Conservation (phyloP, 2,113 vertebrate species). For the Xerus inauris region DNA sequence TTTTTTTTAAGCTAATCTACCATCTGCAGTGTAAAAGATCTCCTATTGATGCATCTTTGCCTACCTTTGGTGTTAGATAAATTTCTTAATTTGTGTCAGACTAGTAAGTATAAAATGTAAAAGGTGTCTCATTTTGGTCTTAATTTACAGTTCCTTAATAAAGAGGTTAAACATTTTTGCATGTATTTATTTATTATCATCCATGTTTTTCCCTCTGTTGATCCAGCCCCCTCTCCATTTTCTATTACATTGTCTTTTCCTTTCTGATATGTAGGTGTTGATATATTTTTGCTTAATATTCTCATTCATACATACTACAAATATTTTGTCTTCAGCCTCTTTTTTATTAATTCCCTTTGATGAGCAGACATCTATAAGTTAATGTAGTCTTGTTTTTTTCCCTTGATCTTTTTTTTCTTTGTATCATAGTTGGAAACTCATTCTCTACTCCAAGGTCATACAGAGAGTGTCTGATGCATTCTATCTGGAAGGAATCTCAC, state of each 20-base stretch:
- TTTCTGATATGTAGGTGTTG: neutral
- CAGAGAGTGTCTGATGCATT: neutral
- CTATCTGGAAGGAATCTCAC: conserved; percentile 13
- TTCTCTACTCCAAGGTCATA: neutral
- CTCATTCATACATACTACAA: neutral
- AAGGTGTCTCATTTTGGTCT: neutral
- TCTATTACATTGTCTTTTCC: neutral
- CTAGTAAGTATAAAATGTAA: conserved; percentile 7
- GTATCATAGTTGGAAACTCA: neutral
- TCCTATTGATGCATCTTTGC: neutral
- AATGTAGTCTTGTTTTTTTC: neutral
- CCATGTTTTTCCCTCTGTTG: neutral
- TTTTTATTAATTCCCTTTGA: neutral
- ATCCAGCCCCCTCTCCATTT: neutral
- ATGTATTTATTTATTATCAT: neutral
- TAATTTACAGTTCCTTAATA: conserved; percentile 37
- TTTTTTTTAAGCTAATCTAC: neutral
- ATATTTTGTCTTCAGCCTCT: neutral
- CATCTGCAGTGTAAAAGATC: neutral
- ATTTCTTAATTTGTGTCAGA: conserved; percentile 5
- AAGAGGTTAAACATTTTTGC: neutral
- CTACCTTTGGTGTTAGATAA: neutral
- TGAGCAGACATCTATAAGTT: neutral
- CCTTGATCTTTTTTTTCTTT: conserved; percentile 5
- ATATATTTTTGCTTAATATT: conserved; percentile 12